These are phyloP conservation scores for Dendrolimus kikuchii DNA, from an alignment of 1,140 invertebrate species.

Conservation along the genomic window DNA sequence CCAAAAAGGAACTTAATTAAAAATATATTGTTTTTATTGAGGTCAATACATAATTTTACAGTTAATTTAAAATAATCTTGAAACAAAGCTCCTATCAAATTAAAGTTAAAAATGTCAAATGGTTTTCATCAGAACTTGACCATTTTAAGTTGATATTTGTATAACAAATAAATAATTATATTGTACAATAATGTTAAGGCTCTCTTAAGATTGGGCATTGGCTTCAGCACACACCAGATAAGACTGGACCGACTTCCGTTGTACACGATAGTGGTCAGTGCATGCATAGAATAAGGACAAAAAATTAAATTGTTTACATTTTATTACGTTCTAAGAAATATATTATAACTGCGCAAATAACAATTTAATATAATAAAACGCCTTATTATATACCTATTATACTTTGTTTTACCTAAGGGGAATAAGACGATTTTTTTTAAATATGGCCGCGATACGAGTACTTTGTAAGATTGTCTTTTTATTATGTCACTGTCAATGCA, in stretches of 20 bases:
- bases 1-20: too few relatives aligned
- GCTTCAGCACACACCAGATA: constrained; percentile 28
- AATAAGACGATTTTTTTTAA: too few relatives aligned
- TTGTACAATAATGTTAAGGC: background rate
- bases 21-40: too few relatives aligned
- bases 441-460: too few relatives aligned
- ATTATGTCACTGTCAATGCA: too few relatives aligned
- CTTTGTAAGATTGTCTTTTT: too few relatives aligned
- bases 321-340: constrained; percentile 18
- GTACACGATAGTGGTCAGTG: constrained; percentile 29
- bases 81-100: background rate
- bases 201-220: constrained; percentile 6
- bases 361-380: too few relatives aligned
- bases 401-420: too few relatives aligned
- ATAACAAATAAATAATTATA: too few relatives aligned
- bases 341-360: background rate
- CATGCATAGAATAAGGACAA: constrained; percentile 47
- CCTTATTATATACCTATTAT: too few relatives aligned
- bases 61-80: background rate
- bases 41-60: too few relatives aligned
- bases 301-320: constrained; percentile 19
- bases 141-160: background rate
- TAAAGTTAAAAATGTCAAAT: background rate
- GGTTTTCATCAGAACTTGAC: constrained; percentile 11
- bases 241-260: constrained; percentile 45